Conservation (phyloP, 2,797 vertebrate species). For the Lepidocolaptes lacrymiger region DNA sequence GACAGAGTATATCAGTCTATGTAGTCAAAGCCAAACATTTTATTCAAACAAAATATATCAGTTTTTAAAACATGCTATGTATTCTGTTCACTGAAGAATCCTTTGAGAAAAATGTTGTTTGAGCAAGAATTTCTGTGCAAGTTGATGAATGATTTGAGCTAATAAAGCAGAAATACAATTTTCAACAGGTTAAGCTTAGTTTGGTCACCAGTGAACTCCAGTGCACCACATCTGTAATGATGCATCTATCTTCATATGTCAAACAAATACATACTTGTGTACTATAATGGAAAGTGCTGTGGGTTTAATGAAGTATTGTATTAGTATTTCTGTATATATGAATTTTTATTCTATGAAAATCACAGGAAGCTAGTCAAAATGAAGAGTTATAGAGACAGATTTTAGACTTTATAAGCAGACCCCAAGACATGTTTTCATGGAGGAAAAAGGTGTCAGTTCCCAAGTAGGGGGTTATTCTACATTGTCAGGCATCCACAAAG, state of each 20-base stretch:
- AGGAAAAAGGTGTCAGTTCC: not conserved
- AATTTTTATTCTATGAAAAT: not conserved
- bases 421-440: not conserved
- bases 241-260: slow-evolving; percentile 35
- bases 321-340: not conserved
- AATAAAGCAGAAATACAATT: slow-evolving; percentile 63
- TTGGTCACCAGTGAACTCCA: slow-evolving; percentile 39
- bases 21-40: slow-evolving; percentile 65
- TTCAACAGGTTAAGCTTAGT: slow-evolving; percentile 54
- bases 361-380: not conserved
- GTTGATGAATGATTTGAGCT: slow-evolving; percentile 56
- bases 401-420: not conserved
- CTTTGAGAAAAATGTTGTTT: slow-evolving; percentile 46
- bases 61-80: slow-evolving; percentile 59
- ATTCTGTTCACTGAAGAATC: slow-evolving; percentile 46
- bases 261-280: slow-evolving; percentile 20
- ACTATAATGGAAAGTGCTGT: not conserved
- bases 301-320: slow-evolving; percentile 35
- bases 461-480: not conserved
- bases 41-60: slow-evolving; percentile 70
- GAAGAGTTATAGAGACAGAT: not conserved
- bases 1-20: slow-evolving; percentile 59
- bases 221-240: not conserved
- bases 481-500: not conserved
- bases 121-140: slow-evolving; percentile 37